Evolutionary conservation across 2,888 invertebrate genomes (phyloP).

Genomic region (Glyphotaelius pellucidus): DNA sequence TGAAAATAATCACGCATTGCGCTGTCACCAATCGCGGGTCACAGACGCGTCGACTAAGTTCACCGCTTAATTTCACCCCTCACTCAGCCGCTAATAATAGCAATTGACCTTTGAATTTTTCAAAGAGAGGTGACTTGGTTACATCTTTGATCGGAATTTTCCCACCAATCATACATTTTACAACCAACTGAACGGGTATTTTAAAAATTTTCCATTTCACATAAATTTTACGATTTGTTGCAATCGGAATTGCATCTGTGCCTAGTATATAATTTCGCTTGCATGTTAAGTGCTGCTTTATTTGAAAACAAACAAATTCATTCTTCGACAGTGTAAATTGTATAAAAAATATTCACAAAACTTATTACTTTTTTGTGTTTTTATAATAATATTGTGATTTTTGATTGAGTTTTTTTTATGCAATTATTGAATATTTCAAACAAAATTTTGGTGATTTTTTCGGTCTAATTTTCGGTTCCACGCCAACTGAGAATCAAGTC

Average conservation of each 20-base stretch:
- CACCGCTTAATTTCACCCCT: not conserved
- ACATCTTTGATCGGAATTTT: not conserved
- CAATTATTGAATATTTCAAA: not conserved
- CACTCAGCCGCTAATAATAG: not conserved
- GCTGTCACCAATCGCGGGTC: not conserved
- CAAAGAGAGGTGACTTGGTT: not conserved
- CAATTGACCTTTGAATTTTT: not conserved
- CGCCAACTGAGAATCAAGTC: too few relatives aligned
- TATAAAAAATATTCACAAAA: not conserved
- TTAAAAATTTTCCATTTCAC: not conserved
- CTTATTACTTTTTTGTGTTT: too few relatives aligned
- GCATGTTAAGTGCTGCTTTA: not conserved
- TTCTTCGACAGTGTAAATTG: not conserved
- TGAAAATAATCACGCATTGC: not conserved
- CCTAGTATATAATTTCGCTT: not conserved
- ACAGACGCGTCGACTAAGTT: not conserved
- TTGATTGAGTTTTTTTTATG: not conserved
- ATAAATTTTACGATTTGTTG: not conserved
- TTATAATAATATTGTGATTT: not conserved
- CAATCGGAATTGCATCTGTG: not conserved
- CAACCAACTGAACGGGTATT: not conserved
- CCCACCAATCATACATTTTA: not conserved
- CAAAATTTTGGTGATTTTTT: not conserved
- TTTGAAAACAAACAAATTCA: not conserved
- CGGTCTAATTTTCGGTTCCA: too few relatives aligned